A percentile compares a stretch with the other conserved stretches of the same genome.
phyloP scores from a whole-genome alignment of 2,113 vertebrate species.

The Crotalus tigris region DNA sequence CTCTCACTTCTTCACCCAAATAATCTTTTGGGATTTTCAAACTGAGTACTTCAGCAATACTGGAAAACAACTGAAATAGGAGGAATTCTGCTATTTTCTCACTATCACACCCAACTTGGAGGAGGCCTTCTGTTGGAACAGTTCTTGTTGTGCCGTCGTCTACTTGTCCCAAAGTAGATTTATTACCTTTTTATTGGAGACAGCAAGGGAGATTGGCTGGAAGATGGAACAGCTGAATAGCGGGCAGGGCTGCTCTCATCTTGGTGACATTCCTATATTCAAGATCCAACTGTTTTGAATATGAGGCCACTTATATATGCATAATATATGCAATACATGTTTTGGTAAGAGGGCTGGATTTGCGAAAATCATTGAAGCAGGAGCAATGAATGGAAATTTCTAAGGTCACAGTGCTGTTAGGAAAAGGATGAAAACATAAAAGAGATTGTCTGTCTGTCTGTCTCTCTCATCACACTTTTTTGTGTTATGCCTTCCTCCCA shows the following conservation, averaged over 20 bases:
- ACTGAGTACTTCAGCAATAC: neutral
- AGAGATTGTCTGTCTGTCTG: neutral
- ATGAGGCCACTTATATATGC: neutral
- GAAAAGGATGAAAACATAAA: neutral
- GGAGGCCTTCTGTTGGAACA: neutral
- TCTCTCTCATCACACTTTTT: neutral
- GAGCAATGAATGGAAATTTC: neutral
- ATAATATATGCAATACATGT: neutral
- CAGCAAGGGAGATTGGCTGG: neutral
- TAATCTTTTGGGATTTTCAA: neutral
- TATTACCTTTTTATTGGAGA: neutral
- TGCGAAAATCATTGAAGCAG: neutral
- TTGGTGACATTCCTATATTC: neutral
- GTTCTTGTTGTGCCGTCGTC: neutral
- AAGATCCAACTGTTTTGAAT: neutral
- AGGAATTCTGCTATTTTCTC: neutral
- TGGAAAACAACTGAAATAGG: neutral
- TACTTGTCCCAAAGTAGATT: neutral
- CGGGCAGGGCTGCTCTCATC: neutral
- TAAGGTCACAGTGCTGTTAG: neutral
- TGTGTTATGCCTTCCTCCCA: neutral
- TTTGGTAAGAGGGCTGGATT: neutral
- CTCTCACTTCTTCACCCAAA: neutral
- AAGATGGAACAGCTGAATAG: neutral
- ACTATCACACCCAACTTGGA: neutral